Base-by-base conservation (phyloP, 2,888 invertebrate genomes). In the Clitarchus hookeri region DNA sequence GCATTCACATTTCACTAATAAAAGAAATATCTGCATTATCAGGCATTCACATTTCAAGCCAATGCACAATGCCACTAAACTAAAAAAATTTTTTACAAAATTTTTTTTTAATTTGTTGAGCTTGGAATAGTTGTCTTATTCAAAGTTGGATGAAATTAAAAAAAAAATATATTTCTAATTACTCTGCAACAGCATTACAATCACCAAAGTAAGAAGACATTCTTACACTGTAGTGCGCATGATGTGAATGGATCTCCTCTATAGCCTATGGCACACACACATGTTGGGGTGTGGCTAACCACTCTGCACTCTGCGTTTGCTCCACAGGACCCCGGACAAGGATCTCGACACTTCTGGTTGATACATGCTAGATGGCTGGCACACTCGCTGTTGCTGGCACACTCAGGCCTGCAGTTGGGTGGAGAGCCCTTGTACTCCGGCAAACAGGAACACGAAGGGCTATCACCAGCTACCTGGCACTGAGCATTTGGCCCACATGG, bases 241-340 rank as follows among this genome's bases (percentile, higher is more conserved):
- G 94, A 94, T 83, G 93, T 92, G 90, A 96, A 96, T 85, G 97
- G 96, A 93, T 97, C 95, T 0, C 97, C 97, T 12, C 93, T 94
- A 89, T 93, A 95, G 54, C 95, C 96, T 80, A 91, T 89, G 25
- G 92, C 89, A 90, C 97, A 97, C 48, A 94, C 92, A 90, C 97
- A 95, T 89, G 94, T 93, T 25, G 96, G 95, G 77, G 96, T 94
- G 90, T 96, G 96, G 90, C 95, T 96, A 65, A 95, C 93, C 1
- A 96, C 96, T 86, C 94, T 93, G 90, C 97, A 97, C 89, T 95
- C 94, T 11, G 96, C 94, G 90, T 95, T 96, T 16, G 92, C 89
- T 53, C 96, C 96, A 91, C 97, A 97, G 8, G 94, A 92, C 54
- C 94, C 94, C 53, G 94, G 92, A 89, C 96, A 96, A 26, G 96